Evolutionary conservation across 2,797 vertebrate genomes (phyloP).

Genomic region (Karalla daura): DNA sequence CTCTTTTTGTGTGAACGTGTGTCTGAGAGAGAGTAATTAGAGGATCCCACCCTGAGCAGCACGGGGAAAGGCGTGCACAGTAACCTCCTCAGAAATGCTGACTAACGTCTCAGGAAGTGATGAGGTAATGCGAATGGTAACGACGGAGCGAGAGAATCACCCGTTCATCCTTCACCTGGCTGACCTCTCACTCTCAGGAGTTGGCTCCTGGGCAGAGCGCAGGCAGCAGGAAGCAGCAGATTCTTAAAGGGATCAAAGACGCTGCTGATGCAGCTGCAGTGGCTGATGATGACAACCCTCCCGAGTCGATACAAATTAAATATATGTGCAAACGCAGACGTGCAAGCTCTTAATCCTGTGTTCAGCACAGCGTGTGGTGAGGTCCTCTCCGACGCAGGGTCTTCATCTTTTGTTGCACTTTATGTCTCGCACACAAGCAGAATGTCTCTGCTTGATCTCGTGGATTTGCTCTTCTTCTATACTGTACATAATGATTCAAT

Average conservation of each 20-base stretch:
- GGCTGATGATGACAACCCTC: constrained; percentile 14
- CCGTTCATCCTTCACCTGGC: constrained; percentile 40
- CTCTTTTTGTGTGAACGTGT: too few species aligned
- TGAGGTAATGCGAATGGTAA: constrained; percentile 31
- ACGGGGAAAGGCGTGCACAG: neutral
- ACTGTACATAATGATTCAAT: neutral
- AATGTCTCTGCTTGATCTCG: neutral
- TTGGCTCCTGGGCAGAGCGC: constrained; percentile 42
- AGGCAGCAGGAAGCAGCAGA: constrained; percentile 51
- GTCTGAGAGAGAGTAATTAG: neutral
- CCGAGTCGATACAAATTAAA: constrained; percentile 40
- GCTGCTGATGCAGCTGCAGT: constrained; percentile 10
- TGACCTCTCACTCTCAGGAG: neutral
- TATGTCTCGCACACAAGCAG: neutral
- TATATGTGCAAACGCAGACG: neutral
- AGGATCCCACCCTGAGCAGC: neutral
- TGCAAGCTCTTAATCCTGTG: neutral
- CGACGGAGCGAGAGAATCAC: constrained; percentile 8
- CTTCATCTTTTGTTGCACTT: too few species aligned
- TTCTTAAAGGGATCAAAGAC: constrained; percentile 36
- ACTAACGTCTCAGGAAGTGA: constrained; percentile 14
- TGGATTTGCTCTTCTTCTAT: neutral
- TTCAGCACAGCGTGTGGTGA: neutral
- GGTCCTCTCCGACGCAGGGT: neutral
- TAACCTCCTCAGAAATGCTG: constrained; percentile 30